Evolutionary conservation across 2,113 vertebrate species (phyloP).

Genomic region (Galbula dea): DNA sequence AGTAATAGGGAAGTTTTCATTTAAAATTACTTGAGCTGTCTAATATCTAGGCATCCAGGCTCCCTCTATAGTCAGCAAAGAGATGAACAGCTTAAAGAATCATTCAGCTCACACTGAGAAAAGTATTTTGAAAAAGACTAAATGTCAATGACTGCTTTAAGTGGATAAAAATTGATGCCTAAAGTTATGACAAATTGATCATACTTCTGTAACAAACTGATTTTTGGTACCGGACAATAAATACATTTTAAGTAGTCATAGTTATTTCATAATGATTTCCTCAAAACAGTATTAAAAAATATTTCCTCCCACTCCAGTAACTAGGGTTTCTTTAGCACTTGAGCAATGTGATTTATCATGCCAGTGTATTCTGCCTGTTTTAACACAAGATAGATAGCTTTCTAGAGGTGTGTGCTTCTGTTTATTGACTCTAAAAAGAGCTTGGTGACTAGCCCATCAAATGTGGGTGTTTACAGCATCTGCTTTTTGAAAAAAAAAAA

Average conservation of each 20-base stretch:
- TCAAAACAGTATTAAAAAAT: neutral
- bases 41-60: conserved; percentile 22
- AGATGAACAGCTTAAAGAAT: neutral
- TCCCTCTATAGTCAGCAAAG: conserved; percentile 54
- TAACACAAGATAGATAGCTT: neutral
- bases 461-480: neutral
- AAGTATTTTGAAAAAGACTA: neutral
- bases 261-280: neutral
- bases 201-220: neutral
- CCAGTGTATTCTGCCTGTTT: neutral
- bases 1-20: neutral
- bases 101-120: neutral
- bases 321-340: neutral
- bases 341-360: neutral
- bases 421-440: neutral
- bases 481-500: neutral
- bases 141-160: neutral
- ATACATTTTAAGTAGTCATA: neutral
- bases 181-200: neutral
- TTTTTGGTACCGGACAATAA: neutral
- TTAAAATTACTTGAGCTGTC: neutral
- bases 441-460: neutral
- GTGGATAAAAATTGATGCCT: neutral
- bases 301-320: neutral
- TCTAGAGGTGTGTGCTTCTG: neutral